These are phyloP conservation scores for Ia io DNA, from an alignment of 2,113 vertebrate genomes.

Conservation along the genomic window DNA sequence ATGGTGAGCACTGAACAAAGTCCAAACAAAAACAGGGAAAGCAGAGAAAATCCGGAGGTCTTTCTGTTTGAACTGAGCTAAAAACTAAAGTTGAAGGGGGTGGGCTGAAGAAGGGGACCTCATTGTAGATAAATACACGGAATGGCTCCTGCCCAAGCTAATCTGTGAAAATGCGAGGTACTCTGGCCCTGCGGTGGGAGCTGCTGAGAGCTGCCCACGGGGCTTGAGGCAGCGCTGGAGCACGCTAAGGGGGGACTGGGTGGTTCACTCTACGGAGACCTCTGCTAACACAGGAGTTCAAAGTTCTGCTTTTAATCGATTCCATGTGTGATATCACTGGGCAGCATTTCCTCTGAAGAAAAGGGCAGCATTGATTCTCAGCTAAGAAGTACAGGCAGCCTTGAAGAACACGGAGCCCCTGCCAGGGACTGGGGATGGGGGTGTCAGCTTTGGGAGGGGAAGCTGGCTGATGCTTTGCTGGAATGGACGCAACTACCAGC, in stretches of 20 bases:
- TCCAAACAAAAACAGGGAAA: background rate
- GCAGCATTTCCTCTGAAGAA: slow-evolving; percentile 65
- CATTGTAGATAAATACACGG: background rate
- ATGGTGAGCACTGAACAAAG: background rate
- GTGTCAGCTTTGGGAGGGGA: background rate
- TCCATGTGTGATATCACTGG: slow-evolving; percentile 56
- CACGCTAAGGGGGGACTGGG: background rate
- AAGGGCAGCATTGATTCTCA: slow-evolving; percentile 71
- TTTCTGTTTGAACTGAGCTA: background rate
- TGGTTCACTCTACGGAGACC: background rate
- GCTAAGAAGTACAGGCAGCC: background rate
- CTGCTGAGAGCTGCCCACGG: background rate
- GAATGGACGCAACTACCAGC: background rate
- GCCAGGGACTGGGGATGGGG: background rate
- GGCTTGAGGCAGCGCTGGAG: background rate
- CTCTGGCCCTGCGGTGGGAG: background rate
- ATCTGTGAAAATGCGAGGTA: background rate
- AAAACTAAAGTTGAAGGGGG: background rate
- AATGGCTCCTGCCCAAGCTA: background rate
- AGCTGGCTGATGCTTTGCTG: background rate
- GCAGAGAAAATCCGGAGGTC: background rate
- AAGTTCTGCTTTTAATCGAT: slow-evolving; percentile 69
- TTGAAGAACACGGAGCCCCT: background rate
- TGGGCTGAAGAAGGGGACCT: background rate
- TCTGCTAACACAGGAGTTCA: slow-evolving; percentile 63